A percentile compares a stretch with the other conserved stretches of the same genome.
These are phyloP conservation scores for Cherax quadricarinatus DNA, from an alignment of 1,140 invertebrate species.

Conservation along the genomic window DNA sequence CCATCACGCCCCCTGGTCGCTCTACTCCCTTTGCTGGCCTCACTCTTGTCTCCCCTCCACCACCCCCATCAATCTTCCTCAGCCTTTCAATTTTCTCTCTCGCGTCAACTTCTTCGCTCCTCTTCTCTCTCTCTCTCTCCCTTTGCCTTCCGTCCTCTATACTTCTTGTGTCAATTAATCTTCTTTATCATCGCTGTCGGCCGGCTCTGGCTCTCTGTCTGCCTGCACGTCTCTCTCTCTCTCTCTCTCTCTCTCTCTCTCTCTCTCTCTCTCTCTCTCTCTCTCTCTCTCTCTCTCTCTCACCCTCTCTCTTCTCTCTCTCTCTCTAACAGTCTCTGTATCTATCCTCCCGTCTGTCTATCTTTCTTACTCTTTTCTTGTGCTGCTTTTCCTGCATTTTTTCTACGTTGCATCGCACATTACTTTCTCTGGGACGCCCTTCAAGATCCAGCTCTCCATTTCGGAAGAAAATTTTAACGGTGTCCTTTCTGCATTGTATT, in stretches of 20 bases:
- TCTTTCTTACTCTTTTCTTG: neutral
- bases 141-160: constrained; percentile 9
- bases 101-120: constrained; percentile 44
- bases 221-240: neutral
- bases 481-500: no score
- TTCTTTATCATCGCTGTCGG: neutral
- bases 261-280: neutral
- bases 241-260: neutral
- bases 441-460: no score
- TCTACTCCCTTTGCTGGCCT: neutral
- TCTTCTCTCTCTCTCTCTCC: constrained; percentile 33
- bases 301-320: no score
- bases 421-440: no score
- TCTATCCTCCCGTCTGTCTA: neutral
- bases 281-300: no score
- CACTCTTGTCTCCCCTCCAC: constrained; percentile 23
- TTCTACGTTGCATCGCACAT: neutral
- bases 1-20: constrained; percentile 10
- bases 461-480: no score
- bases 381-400: neutral
- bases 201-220: neutral
- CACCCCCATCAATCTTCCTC: constrained; percentile 53
- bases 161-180: neutral
- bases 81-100: constrained; percentile 60
- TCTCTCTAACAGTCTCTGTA: neutral